phyloP scores from a whole-genome alignment of 2,888 invertebrate genomes.

The Melieria picta region DNA sequence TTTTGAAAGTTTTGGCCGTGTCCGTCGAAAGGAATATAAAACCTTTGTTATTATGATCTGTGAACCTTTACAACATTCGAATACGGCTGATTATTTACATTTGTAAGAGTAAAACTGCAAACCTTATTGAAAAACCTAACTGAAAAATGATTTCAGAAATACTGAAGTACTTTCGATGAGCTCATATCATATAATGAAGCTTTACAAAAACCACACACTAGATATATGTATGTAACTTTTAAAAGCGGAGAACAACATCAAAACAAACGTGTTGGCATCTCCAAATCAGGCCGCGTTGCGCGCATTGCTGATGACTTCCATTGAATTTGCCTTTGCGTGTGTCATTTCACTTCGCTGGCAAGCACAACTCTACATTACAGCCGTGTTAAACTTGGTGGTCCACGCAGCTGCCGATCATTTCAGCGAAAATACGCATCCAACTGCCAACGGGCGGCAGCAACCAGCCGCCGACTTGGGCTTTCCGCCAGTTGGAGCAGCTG shows the following conservation, averaged over 20 bases:
- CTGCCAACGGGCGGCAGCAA: constrained; percentile 19
- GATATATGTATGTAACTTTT: not conserved
- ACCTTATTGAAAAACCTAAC: constrained; percentile 15
- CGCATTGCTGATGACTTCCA: constrained; percentile 15
- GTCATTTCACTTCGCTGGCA: not conserved
- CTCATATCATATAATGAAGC: too few species aligned
- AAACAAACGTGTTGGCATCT: constrained; percentile 28
- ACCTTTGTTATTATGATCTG: too few species aligned
- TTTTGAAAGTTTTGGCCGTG: too few species aligned
- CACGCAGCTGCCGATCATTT: not conserved
- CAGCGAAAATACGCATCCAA: constrained; percentile 8
- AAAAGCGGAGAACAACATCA: not conserved
- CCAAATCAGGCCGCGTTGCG: not conserved
- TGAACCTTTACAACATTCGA: too few species aligned
- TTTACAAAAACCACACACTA: not conserved
- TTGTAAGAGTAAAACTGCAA: constrained; percentile 13
- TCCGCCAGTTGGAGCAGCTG: too few species aligned
- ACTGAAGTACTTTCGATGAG: not conserved
- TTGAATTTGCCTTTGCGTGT: constrained; percentile 10
- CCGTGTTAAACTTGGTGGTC: too few species aligned
- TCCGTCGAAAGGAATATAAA: too few species aligned
- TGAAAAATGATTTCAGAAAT: constrained; percentile 13
- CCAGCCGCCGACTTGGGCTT: not conserved
- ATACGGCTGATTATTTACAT: too few species aligned
- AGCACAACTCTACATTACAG: too few species aligned